Base-by-base conservation (phyloP, 1,140 invertebrate genomes). In the Drosophila bocqueti region DNA sequence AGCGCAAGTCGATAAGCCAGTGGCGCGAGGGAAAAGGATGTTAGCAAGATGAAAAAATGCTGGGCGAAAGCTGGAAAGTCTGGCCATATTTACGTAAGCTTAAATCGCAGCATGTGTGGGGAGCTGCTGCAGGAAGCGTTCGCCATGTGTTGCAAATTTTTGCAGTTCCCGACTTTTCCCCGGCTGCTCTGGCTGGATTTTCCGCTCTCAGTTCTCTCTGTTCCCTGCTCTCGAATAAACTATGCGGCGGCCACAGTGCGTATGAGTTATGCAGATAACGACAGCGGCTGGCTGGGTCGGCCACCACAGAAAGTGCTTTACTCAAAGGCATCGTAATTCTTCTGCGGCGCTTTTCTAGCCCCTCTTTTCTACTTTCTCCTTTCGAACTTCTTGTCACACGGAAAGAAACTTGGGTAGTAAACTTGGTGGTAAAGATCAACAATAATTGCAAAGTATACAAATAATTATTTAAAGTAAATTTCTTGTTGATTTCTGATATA, bases 211-310 rank as follows among this genome's bases (percentile, higher is more conserved):
- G 21, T 36, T 55, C 43, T 47, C 40, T 31, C 45, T 31, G 46
- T 45, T 81, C 63, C 47, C 74, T 60, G 40, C 26, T 36, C 49
- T 50, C 65, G 69, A 63, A 76, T 83, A 79, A 83, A 76, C 49
- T 49, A 68, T 64, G 55, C 58, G 31, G 77, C 59, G 46, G 55
- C 73, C 62, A 76, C 79, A 76, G 75, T 86, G 83, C 83, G 83
- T 83, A 79, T 87, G 83, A 85, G 83, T 71, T 86, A 86, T 87
- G 83, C 64, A 82, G 79, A 86, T 85, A 85, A 82, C 78, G 60
- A 63, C 62, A 31, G 68, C 60, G 73, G 60, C 61, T 74, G 45
- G 49, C 47, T 43, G 55, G 59, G 59, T 47, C 36, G 49, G 54
- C 68, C 82, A 50, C 74, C 82, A 47, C 74, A 59, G 75, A 81